A percentile compares a stretch with the other conserved stretches of the same genome.
Evolutionary conservation across 2,113 vertebrate species (phyloP).

Genomic region (Paramisgurnus dabryanus): DNA sequence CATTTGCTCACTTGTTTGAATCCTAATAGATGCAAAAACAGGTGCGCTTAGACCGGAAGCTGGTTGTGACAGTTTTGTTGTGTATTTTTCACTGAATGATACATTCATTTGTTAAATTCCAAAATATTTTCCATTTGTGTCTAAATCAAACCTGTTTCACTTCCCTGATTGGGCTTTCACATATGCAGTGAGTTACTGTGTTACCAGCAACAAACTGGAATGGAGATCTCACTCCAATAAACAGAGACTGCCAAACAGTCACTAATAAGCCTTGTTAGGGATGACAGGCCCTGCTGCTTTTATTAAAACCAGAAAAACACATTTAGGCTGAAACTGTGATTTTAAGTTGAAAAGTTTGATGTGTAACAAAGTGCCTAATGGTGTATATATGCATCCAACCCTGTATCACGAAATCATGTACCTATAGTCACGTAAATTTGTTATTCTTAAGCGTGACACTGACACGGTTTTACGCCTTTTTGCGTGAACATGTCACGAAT

Average conservation of each 20-base stretch:
- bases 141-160: constrained; percentile 33
- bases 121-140: constrained; percentile 30
- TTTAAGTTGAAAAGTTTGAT: neutral
- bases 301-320: constrained; percentile 18
- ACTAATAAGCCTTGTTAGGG: constrained; percentile 68
- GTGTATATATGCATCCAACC: too few species aligned
- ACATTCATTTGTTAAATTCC: constrained; percentile 45
- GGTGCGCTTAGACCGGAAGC: neutral
- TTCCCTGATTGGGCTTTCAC: constrained; percentile 35
- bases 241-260: constrained; percentile 9
- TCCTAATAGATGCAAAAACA: constrained; percentile 35
- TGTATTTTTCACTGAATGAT: constrained; percentile 24
- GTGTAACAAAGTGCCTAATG: too few species aligned
- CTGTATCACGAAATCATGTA: too few species aligned
- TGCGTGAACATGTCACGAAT: too few species aligned
- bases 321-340: constrained; percentile 3
- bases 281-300: neutral
- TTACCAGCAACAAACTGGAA: constrained; percentile 12
- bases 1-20: constrained; percentile 41
- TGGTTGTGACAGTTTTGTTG: neutral
- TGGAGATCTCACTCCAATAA: neutral
- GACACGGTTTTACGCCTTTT: too few species aligned
- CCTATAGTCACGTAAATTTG: too few species aligned
- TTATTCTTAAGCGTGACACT: too few species aligned
- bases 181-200: neutral